These are phyloP conservation scores for Dendropsophus ebraccatus DNA, from an alignment of 2,113 vertebrate species.

Conservation along the genomic window DNA sequence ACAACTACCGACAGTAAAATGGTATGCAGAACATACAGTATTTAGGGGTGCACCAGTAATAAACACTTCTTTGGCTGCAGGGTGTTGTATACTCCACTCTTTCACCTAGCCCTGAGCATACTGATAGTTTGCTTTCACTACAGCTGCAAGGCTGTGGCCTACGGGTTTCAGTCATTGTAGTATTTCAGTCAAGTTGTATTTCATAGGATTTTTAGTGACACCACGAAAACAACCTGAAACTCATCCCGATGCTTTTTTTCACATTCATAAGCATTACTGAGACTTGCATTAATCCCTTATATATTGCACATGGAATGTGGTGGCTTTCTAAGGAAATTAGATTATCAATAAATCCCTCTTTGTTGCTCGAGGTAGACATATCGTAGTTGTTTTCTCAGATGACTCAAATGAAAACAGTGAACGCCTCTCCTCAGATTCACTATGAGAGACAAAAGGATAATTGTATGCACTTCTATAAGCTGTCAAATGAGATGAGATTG, in stretches of 20 bases:
- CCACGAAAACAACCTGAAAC: background rate
- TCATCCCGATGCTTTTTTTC: background rate
- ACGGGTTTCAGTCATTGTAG: background rate
- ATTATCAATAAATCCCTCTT: background rate
- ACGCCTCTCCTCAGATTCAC: background rate
- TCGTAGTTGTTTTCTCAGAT: background rate
- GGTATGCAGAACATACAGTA: too few relatives aligned
- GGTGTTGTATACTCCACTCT: too few relatives aligned
- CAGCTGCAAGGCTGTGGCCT: background rate
- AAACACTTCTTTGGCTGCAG: too few relatives aligned
- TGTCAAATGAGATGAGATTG: conserved; percentile 44
- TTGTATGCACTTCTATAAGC: conserved; percentile 2
- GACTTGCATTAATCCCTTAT: background rate
- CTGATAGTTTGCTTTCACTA: background rate
- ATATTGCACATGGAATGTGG: background rate
- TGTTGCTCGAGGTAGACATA: background rate
- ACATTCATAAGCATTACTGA: background rate
- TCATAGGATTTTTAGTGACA: background rate
- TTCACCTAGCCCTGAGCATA: background rate
- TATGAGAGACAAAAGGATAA: conserved; percentile 36
- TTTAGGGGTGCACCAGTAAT: too few relatives aligned
- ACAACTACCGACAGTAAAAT: too few relatives aligned
- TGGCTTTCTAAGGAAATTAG: background rate
- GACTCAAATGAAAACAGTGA: background rate
- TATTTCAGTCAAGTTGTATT: background rate